phyloP scores from a whole-genome alignment of 2,888 invertebrate genomes.

The Polyommatus icarus region DNA sequence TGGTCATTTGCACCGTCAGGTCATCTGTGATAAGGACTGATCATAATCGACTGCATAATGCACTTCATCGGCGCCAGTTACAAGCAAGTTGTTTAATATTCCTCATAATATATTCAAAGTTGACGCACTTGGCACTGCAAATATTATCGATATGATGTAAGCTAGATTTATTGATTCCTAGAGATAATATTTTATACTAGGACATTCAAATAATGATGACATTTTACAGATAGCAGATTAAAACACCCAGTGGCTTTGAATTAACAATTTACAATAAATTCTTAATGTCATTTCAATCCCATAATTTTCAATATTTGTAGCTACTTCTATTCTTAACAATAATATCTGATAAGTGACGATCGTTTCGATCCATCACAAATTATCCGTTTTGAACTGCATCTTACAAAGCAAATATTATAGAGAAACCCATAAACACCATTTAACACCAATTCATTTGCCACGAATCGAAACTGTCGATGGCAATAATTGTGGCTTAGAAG shows the following conservation, averaged over 20 bases:
- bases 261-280: no score
- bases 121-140: background rate
- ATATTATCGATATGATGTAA: background rate
- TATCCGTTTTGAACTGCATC: no score
- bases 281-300: no score
- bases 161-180: background rate
- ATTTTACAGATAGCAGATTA: background rate
- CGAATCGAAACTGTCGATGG: no score
- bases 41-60: background rate
- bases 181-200: background rate
- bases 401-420: no score
- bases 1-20: constrained; percentile 27
- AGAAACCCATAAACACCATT: no score
- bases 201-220: background rate
- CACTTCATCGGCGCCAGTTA: background rate
- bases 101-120: background rate
- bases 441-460: no score
- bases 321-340: no score
- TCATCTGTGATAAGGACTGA: background rate
- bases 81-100: background rate
- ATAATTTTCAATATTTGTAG: no score
- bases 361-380: no score
- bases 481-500: no score
- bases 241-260: background rate
- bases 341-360: no score